Evolutionary conservation across 2,797 vertebrate species (phyloP).

Genomic region (Smutsia gigantea): DNA sequence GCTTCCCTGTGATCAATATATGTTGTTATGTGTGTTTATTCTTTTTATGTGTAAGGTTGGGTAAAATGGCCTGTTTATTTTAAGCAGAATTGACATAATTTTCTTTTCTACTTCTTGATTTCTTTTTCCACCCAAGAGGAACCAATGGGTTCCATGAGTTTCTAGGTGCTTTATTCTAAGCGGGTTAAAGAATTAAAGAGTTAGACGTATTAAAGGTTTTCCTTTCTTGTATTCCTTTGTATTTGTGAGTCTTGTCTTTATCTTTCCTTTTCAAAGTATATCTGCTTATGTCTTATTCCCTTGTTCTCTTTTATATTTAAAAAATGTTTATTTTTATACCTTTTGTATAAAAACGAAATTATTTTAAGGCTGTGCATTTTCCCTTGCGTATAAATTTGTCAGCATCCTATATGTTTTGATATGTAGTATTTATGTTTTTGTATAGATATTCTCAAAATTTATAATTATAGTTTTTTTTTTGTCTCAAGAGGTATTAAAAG

Average conservation of each 20-base stretch:
- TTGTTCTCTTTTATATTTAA: background rate
- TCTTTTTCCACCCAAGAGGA: background rate
- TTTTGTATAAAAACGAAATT: background rate
- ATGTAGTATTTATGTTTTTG: background rate
- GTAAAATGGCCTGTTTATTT: background rate
- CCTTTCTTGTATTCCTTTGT: background rate
- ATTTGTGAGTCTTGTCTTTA: background rate
- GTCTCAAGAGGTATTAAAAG: background rate
- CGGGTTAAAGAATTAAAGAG: background rate
- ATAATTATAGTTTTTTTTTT: constrained; percentile 12
- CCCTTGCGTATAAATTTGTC: constrained; percentile 8
- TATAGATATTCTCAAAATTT: background rate
- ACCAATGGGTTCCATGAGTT: background rate
- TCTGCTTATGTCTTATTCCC: background rate
- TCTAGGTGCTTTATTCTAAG: background rate
- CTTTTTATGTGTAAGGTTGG: background rate
- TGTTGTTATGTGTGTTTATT: background rate
- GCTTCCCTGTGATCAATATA: background rate
- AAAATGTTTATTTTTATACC: background rate
- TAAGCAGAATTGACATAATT: background rate
- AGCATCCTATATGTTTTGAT: background rate
- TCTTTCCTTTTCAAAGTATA: background rate
- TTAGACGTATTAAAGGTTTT: background rate
- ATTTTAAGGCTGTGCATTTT: constrained; percentile 16
- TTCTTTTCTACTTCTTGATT: background rate